A percentile compares a stretch with the other conserved stretches of the same genome.
These are phyloP conservation scores for Xyrichtys novacula DNA, from an alignment of 2,797 vertebrate genomes.

Conservation along the genomic window DNA sequence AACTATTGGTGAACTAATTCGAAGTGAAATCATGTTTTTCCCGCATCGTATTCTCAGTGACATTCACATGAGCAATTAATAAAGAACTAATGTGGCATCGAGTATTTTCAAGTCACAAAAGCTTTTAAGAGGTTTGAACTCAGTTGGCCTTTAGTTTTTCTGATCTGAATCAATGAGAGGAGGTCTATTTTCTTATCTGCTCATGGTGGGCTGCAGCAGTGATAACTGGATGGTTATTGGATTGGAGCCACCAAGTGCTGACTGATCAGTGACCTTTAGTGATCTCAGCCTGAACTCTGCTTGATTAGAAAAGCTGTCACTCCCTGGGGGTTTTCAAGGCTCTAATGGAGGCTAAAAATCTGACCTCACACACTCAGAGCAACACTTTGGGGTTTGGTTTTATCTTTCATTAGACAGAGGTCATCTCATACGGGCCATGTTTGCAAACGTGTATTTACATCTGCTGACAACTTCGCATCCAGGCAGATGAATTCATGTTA, in stretches of 20 bases:
- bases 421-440: constrained; percentile 3
- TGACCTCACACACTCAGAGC: constrained; percentile 26
- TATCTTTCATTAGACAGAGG: constrained; percentile 44
- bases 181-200: constrained; percentile 1
- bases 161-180: background rate
- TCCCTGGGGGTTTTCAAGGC: constrained; percentile 3
- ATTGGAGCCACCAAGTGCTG: constrained; percentile 13
- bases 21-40: background rate
- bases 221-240: constrained; percentile 26
- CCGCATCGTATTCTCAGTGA: too few species aligned
- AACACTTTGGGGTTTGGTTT: constrained; percentile 28
- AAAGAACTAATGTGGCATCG: background rate
- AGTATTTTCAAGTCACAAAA: background rate
- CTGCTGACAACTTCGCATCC: background rate
- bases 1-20: too few species aligned
- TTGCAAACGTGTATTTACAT: background rate
- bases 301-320: constrained; percentile 27
- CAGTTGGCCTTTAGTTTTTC: background rate
- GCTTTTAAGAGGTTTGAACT: background rate
- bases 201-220: constrained; percentile 1
- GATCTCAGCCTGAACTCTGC: constrained; percentile 28
- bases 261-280: constrained; percentile 34
- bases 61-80: background rate
- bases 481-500: background rate
- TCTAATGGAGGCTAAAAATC: constrained; percentile 31